Base-by-base conservation (phyloP, 1,140 invertebrate genomes). In the Drosophila parabipectinata region DNA sequence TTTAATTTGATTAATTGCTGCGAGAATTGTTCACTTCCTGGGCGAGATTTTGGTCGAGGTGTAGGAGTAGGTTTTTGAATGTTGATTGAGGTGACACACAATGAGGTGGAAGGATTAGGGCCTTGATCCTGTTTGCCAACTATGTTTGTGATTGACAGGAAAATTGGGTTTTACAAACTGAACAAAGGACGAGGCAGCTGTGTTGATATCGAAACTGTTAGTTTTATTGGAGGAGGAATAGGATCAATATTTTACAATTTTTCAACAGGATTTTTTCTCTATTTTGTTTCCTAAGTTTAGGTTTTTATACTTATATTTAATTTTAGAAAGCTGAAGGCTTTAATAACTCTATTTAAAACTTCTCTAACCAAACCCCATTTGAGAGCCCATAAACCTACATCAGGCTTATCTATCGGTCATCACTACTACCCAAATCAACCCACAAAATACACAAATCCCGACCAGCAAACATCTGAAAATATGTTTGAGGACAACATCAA, bases 1-100 rank as follows among this genome's bases (percentile, higher is more conserved):
- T 78, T 87, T 85, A 71, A 84, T 87, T 78, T 81, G 77, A 85
- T 85, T 87, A 78, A 85, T 85, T 85, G 64, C 64, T 87, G 62
- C 62, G 72, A 85, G 87, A 85, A 78, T 71, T 74, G 72, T 73
- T 72, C 60, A 47, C 41, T 76, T 60, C 71, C 52, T 64, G 57
- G 64, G 15, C 14, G 26, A 28, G 28, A 44, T 24, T 62, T 54
- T 2, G 50, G 21, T 21, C 21, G 21, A 21, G 21, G 57, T 47
- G 50, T 26, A 30, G 26, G 54, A 47, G 62, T 39, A 47, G 41
- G 15, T 47, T 15, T 47, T 83, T 83, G 41, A 83, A 56, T 80
- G 77, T 72, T 76, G 60, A 80, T 80, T 60, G 63, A 68, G 60
- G 62, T 61, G 69, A 48, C 62, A 51, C 66, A 69, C 66, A 69